Conservation (phyloP, 1,140 invertebrate genomes). For the Leptonema lineaticorne region DNA sequence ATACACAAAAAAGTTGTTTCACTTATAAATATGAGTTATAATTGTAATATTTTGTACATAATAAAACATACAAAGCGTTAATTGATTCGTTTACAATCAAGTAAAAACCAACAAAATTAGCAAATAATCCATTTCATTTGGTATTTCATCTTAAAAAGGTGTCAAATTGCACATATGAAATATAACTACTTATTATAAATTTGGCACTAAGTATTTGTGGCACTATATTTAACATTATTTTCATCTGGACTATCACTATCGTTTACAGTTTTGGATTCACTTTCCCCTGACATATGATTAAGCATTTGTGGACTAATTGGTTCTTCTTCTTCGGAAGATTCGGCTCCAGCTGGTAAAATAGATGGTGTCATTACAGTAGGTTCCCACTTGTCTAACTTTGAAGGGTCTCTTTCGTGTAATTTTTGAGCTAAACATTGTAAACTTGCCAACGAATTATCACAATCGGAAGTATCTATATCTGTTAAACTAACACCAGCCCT, state of each 20-base stretch:
- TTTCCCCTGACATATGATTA: conserved; percentile 46
- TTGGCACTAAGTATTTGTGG: conserved; percentile 61
- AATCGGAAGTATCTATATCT: conserved; percentile 92
- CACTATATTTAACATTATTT: conserved; percentile 56
- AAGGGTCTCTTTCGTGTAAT: conserved; percentile 79
- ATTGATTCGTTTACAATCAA: not conserved
- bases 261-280: conserved; percentile 50
- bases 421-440: conserved; percentile 76
- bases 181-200: conserved; percentile 48
- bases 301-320: conserved; percentile 44
- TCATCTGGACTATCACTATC: conserved; percentile 51
- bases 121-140: conserved; percentile 24
- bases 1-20: conserved; percentile 26
- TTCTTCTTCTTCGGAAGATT: conserved; percentile 54
- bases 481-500: conserved; percentile 85
- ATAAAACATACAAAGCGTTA: conserved; percentile 31
- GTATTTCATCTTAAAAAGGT: conserved; percentile 24
- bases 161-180: conserved; percentile 40
- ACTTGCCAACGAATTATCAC: conserved; percentile 88
- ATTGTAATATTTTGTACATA: conserved; percentile 34
- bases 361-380: conserved; percentile 43
- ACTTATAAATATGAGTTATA: conserved; percentile 29
- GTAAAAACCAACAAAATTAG: conserved; percentile 1
- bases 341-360: conserved; percentile 44
- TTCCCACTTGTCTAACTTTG: conserved; percentile 67